phyloP scores from a whole-genome alignment of 2,888 invertebrate genomes.

The Notodonta dromedarius region DNA sequence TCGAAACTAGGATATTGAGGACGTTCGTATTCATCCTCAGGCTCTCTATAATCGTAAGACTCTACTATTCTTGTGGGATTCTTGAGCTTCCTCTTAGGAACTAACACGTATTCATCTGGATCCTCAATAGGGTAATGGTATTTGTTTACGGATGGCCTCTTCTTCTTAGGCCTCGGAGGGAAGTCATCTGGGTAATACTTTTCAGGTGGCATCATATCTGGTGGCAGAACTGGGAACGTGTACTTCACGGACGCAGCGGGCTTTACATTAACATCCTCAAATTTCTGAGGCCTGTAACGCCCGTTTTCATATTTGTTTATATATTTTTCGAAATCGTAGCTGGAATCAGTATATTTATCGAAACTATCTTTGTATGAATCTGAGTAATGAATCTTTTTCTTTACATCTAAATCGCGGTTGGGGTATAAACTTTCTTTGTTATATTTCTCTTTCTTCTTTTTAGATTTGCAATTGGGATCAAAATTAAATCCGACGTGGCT shows the following conservation, averaged over 20 bases:
- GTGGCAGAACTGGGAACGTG: constrained; percentile 56
- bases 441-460: constrained; percentile 62
- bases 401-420: constrained; percentile 57
- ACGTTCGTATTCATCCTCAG: constrained; percentile 68
- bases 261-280: constrained; percentile 52
- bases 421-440: constrained; percentile 53
- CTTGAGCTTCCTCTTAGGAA: constrained; percentile 75
- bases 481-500: constrained; percentile 67
- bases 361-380: constrained; percentile 58
- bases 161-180: constrained; percentile 65
- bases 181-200: constrained; percentile 63
- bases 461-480: constrained; percentile 73
- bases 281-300: constrained; percentile 54
- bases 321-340: constrained; percentile 64
- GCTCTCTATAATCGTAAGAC: constrained; percentile 58
- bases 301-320: constrained; percentile 52
- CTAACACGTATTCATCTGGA: constrained; percentile 69
- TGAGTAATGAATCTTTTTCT: constrained; percentile 59
- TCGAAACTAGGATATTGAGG: constrained; percentile 51
- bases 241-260: constrained; percentile 51
- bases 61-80: constrained; percentile 55
- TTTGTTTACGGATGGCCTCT: constrained; percentile 61
- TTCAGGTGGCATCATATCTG: constrained; percentile 58
- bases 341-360: constrained; percentile 65
- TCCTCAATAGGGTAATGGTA: constrained; percentile 55